phyloP scores from a whole-genome alignment of 2,888 invertebrate genomes.

The Ochropacha duplaris region DNA sequence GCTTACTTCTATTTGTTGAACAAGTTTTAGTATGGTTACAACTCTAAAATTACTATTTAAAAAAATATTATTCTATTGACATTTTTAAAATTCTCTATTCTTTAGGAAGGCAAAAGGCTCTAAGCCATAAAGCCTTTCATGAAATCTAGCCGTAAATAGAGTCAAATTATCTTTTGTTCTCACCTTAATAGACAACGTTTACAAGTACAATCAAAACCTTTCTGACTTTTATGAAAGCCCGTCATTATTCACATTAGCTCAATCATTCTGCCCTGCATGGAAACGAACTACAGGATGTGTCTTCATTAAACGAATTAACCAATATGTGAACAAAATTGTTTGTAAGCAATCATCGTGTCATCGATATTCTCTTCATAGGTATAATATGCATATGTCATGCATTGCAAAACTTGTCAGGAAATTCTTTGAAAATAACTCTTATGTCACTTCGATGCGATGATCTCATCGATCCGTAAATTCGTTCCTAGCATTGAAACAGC shows the following conservation, averaged over 20 bases:
- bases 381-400: constrained; percentile 4
- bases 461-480: constrained; percentile 51
- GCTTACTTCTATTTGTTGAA: too few relatives aligned
- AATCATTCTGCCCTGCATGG: constrained; percentile 18
- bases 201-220: constrained; percentile 5
- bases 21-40: too few relatives aligned
- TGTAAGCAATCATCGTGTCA: constrained; percentile 17
- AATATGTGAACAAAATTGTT: constrained; percentile 5
- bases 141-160: too few relatives aligned
- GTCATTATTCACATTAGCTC: constrained; percentile 15
- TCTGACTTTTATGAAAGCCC: constrained; percentile 8
- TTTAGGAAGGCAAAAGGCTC: too few relatives aligned
- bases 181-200: background rate
- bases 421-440: constrained; percentile 20
- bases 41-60: too few relatives aligned
- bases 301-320: constrained; percentile 21
- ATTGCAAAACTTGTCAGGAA: constrained; percentile 27
- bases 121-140: too few relatives aligned
- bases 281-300: constrained; percentile 15
- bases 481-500: constrained; percentile 39
- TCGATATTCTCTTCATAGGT: constrained; percentile 13
- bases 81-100: too few relatives aligned
- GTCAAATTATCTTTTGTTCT: background rate
- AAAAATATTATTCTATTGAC: too few relatives aligned
- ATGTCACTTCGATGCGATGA: constrained; percentile 53